Percentiles rank a stretch among this genome's conserved stretches.
These are phyloP conservation scores for Cynodonichthys magdalenae DNA, from an alignment of 2,797 vertebrate species.

Conservation along the genomic window DNA sequence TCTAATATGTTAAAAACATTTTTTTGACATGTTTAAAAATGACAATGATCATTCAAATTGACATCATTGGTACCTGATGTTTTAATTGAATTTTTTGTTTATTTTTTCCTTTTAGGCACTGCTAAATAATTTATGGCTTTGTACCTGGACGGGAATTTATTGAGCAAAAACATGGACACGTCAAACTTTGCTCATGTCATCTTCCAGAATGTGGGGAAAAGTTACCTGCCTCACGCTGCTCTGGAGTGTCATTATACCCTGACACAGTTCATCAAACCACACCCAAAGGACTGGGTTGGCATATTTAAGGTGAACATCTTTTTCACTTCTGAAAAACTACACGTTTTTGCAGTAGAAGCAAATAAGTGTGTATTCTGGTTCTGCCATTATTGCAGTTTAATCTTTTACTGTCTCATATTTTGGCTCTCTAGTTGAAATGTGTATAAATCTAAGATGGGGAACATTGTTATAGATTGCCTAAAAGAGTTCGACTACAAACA, in stretches of 20 bases:
- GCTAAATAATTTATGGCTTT: slow-evolving; percentile 85
- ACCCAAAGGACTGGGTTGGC: slow-evolving; percentile 98
- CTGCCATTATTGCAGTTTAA: not conserved
- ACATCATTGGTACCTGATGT: too few species aligned
- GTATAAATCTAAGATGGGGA: not conserved
- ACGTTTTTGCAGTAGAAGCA: too few species aligned
- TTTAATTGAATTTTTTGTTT: not conserved
- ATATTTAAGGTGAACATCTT: slow-evolving; percentile 93
- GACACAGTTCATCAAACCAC: slow-evolving; percentile 93
- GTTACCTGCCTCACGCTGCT: slow-evolving; percentile 95
- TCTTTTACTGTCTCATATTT: not conserved
- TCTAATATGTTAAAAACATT: too few species aligned
- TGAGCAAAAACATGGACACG: slow-evolving; percentile 86
- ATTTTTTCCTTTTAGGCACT: slow-evolving; percentile 50
- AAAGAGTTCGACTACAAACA: not conserved
- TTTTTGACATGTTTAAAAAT: too few species aligned
- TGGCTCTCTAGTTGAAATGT: not conserved
- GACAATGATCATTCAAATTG: too few species aligned
- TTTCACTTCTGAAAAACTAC: too few species aligned
- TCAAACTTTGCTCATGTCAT: slow-evolving; percentile 99
- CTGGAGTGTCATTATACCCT: slow-evolving; percentile 97
- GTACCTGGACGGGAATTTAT: slow-evolving; percentile 85
- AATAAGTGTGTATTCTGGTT: not conserved
- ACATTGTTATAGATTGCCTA: not conserved
- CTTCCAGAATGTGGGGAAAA: slow-evolving; percentile 98